phyloP scores from a whole-genome alignment of 1,140 invertebrate species.

The Oedothorax gibbosus region DNA sequence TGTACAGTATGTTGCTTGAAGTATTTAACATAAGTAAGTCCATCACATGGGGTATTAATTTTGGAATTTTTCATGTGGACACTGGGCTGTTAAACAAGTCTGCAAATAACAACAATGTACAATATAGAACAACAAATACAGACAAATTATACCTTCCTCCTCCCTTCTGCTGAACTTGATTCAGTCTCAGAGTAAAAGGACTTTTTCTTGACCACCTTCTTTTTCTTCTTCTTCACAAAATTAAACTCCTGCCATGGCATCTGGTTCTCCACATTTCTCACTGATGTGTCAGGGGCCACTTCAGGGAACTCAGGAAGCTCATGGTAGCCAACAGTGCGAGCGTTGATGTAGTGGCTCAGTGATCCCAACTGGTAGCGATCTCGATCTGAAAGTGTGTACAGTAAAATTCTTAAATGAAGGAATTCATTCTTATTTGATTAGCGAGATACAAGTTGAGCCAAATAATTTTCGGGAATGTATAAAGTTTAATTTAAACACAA shows the following conservation, averaged over 20 bases:
- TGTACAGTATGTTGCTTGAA: no score
- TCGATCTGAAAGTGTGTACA: constrained; percentile 73
- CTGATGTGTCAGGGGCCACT: constrained; percentile 79
- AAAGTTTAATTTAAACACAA: no score
- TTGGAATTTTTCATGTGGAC: no score
- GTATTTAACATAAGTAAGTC: no score
- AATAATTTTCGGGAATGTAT: no score
- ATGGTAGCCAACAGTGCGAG: constrained; percentile 85
- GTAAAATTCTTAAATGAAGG: no score
- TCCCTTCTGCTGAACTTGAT: constrained; percentile 58
- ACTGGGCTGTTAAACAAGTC: not conserved
- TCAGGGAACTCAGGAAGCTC: constrained; percentile 88
- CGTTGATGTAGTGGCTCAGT: constrained; percentile 93
- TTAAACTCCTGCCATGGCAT: constrained; percentile 62
- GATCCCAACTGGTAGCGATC: constrained; percentile 94
- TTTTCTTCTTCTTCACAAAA: constrained; percentile 65
- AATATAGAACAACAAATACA: no score
- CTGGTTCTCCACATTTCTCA: constrained; percentile 77
- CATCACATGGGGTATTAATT: no score
- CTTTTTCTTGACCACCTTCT: constrained; percentile 69
- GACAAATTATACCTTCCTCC: constrained; percentile 35
- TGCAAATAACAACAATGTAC: no score
- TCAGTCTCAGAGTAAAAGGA: constrained; percentile 72
- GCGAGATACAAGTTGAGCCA: no score
- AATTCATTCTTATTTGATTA: no score